Evolutionary conservation across 2,888 invertebrate genomes (phyloP).

Genomic region (Latheticus oryzae): DNA sequence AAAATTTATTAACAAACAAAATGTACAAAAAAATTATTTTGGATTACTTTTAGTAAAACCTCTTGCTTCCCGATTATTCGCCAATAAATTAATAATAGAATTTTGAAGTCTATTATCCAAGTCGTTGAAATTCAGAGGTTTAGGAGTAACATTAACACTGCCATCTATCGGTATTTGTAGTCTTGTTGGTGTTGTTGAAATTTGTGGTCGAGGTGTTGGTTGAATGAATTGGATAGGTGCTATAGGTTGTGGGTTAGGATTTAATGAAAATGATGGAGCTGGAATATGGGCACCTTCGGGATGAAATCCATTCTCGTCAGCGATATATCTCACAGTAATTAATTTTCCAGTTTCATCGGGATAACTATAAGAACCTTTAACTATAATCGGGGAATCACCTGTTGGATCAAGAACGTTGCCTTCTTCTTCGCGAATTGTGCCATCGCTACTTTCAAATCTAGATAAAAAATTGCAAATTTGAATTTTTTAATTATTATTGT

Average conservation of each 20-base stretch:
- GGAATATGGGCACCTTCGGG: conserved; percentile 52
- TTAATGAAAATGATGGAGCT: neutral
- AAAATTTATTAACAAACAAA: no score
- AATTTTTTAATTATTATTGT: neutral
- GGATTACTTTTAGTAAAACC: no score
- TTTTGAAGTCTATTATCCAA: conserved; percentile 14
- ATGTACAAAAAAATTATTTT: no score
- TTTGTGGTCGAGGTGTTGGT: conserved; percentile 13
- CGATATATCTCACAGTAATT: conserved; percentile 64
- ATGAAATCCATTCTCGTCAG: conserved; percentile 64
- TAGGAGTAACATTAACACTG: neutral
- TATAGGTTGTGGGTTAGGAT: neutral
- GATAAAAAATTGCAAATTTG: conserved; percentile 27
- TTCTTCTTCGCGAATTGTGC: conserved; percentile 53
- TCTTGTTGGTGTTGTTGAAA: conserved; percentile 7
- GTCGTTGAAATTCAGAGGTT: conserved; percentile 2
- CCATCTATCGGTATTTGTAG: conserved; percentile 18
- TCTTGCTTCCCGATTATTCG: conserved; percentile 8
- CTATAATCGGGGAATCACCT: conserved; percentile 54
- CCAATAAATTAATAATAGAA: conserved; percentile 19
- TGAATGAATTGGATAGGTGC: conserved; percentile 7
- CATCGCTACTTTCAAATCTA: conserved; percentile 56
- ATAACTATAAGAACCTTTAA: conserved; percentile 65
- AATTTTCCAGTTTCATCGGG: conserved; percentile 65
- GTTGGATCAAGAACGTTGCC: conserved; percentile 50